These are phyloP conservation scores for Pseudoatta argentina DNA, from an alignment of 1,140 invertebrate species.

Conservation along the genomic window DNA sequence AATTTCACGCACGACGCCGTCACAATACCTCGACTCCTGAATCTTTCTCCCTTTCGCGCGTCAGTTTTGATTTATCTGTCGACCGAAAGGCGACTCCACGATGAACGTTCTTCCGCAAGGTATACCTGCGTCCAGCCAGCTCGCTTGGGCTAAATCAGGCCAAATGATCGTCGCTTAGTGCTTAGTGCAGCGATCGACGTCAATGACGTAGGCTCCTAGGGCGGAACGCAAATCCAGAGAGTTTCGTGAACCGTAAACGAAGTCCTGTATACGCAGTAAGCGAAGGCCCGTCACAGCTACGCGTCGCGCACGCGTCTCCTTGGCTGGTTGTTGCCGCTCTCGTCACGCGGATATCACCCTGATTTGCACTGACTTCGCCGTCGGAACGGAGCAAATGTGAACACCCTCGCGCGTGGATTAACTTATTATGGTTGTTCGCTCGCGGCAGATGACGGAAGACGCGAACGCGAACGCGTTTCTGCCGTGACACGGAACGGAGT, in stretches of 20 bases:
- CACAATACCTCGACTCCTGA: not conserved
- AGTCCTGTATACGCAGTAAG: too few relatives aligned
- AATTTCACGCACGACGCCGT: not conserved
- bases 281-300: conserved; percentile 12
- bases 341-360: not conserved
- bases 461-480: not conserved
- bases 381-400: not conserved
- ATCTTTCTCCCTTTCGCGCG: not conserved
- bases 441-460: not conserved
- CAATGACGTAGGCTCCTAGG: not conserved
- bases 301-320: conserved; percentile 26
- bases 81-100: not conserved
- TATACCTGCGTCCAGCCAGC: too few relatives aligned
- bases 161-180: not conserved
- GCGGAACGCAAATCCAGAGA: not conserved
- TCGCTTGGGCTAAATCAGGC: too few relatives aligned
- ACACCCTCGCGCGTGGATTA: not conserved
- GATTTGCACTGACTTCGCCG: not conserved
- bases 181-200: not conserved
- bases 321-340: conserved; percentile 14
- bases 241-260: not conserved
- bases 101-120: conserved; percentile 45
- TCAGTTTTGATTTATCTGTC: not conserved
- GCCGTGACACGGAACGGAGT: not conserved
- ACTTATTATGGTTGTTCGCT: not conserved